Evolutionary conservation across 2,888 invertebrate species (phyloP).

Genomic region (Synergus umbraculus): DNA sequence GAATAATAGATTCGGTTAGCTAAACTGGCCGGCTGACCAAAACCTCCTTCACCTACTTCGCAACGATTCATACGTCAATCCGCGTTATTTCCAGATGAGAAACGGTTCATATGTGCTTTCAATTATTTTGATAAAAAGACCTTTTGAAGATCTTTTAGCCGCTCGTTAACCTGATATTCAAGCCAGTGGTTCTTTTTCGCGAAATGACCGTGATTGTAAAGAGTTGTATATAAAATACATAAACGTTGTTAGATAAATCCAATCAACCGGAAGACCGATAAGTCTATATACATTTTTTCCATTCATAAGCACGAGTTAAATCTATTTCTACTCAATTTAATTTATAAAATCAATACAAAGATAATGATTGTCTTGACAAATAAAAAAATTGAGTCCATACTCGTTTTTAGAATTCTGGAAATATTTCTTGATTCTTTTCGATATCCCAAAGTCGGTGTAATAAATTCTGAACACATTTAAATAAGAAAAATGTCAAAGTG

Average conservation of each 20-base stretch:
- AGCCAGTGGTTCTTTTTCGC: background rate
- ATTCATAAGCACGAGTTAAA: background rate
- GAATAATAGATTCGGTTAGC: conserved; percentile 35
- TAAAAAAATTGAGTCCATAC: too few species aligned
- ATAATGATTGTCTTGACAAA: too few species aligned
- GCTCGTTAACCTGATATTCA: background rate
- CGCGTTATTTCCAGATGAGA: conserved; percentile 25
- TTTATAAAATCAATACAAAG: background rate
- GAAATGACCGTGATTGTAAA: background rate
- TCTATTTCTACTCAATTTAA: background rate
- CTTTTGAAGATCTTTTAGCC: background rate
- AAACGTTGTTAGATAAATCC: background rate
- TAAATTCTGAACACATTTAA: background rate
- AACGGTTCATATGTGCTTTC: background rate
- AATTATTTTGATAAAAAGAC: conserved; percentile 12
- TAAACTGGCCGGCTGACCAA: conserved; percentile 28
- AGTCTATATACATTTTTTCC: background rate
- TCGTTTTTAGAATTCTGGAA: background rate
- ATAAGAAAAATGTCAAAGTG: background rate
- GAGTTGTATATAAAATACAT: background rate
- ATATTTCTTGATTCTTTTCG: background rate
- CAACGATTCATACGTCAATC: conserved; percentile 19
- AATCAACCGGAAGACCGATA: conserved; percentile 1
- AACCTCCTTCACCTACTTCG: conserved; percentile 16
- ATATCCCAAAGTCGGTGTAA: background rate